A percentile compares a stretch with the other conserved stretches of the same genome.
These are phyloP conservation scores for Blera fallax DNA, from an alignment of 2,888 invertebrate species.

Conservation along the genomic window DNA sequence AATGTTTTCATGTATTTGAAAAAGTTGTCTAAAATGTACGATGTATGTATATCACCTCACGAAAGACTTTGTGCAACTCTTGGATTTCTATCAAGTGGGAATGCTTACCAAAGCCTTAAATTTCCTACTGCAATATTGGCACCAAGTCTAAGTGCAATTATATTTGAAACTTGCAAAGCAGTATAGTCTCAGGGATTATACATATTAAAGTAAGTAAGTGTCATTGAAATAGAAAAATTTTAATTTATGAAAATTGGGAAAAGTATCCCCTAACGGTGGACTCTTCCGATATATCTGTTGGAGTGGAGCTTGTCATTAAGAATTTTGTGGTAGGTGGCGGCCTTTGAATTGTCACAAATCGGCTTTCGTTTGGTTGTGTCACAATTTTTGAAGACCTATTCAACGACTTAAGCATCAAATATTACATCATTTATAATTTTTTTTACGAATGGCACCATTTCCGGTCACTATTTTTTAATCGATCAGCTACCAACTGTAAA, in stretches of 20 bases:
- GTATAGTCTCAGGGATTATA: slow-evolving; percentile 6
- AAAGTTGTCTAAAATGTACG: too few relatives aligned
- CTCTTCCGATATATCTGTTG: background rate
- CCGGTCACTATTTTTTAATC: too few relatives aligned
- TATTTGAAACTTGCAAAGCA: slow-evolving; percentile 7
- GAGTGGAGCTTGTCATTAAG: background rate
- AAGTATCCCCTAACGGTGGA: background rate
- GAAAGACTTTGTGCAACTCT: background rate
- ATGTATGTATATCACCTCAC: slow-evolving; percentile 1
- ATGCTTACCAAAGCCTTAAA: too few relatives aligned
- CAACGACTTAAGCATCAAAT: slow-evolving; percentile 16
- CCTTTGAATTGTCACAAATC: background rate
- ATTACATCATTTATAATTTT: slow-evolving; percentile 15
- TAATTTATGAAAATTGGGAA: background rate
- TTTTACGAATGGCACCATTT: too few relatives aligned
- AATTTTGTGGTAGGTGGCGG: background rate
- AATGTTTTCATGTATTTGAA: too few relatives aligned
- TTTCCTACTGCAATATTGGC: too few relatives aligned
- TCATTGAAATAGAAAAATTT: background rate
- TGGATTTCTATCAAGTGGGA: background rate
- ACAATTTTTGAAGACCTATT: background rate
- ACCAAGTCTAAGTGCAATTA: slow-evolving; percentile 8
- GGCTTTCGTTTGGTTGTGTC: background rate
- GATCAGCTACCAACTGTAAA: too few relatives aligned
- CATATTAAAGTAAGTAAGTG: background rate